Percentiles rank a stretch among this genome's conserved stretches.
Conservation (phyloP, 2,888 invertebrate genomes). For the Trissoscelio sp. region DNA sequence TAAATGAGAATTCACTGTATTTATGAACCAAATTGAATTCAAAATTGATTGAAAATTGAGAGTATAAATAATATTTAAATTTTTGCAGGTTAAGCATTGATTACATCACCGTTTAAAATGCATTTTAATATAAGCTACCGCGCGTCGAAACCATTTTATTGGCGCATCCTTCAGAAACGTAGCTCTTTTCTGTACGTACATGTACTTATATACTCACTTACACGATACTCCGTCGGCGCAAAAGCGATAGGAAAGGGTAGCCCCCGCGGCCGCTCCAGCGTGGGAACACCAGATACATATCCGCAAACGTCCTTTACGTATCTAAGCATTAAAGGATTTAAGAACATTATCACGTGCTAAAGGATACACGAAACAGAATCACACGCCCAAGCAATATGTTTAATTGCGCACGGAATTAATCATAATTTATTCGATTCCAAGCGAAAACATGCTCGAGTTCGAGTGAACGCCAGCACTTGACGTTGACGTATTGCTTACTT, state of each 20-base stretch:
- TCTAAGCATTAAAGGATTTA: conserved; percentile 68
- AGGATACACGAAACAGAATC: conserved; percentile 47
- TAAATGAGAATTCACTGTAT: conserved; percentile 2
- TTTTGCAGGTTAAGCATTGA: conserved; percentile 58
- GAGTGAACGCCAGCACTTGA: conserved; percentile 25
- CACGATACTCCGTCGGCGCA: conserved; percentile 77
- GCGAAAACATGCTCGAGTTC: conserved; percentile 4
- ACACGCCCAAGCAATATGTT: conserved; percentile 54
- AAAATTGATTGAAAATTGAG: not conserved
- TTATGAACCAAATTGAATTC: not conserved
- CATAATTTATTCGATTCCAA: conserved; percentile 54
- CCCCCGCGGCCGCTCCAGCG: conserved; percentile 80
- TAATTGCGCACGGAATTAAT: conserved; percentile 57
- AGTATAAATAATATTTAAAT: conserved; percentile 35
- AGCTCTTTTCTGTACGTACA: conserved; percentile 74
- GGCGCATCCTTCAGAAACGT: conserved; percentile 76
- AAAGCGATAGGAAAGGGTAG: conserved; percentile 79
- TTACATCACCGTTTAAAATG: conserved; percentile 55
- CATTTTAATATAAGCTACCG: conserved; percentile 61
- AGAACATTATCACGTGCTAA: conserved; percentile 62
- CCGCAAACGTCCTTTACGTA: conserved; percentile 73
- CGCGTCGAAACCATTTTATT: conserved; percentile 72
- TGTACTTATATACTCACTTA: conserved; percentile 74
- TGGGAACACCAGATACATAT: conserved; percentile 78
- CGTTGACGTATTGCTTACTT: conserved; percentile 48